These are phyloP conservation scores for Eupeodes corollae DNA, from an alignment of 1,140 invertebrate genomes.

Conservation along the genomic window DNA sequence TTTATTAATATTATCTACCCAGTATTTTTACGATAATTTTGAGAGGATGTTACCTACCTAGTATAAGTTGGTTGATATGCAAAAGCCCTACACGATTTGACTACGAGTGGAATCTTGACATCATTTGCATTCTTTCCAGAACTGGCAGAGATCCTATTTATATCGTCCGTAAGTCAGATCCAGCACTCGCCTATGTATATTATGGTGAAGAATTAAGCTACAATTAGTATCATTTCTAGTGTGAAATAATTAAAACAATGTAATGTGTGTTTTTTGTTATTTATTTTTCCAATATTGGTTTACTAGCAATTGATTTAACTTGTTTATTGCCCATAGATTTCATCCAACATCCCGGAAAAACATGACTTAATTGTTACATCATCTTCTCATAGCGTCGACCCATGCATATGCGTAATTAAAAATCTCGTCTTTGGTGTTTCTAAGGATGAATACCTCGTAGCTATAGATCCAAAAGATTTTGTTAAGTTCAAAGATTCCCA, in stretches of 20 bases:
- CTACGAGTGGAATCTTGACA: too few species aligned
- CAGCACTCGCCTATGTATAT: too few species aligned
- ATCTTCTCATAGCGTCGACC: slow-evolving; percentile 65
- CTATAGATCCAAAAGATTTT: slow-evolving; percentile 25
- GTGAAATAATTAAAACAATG: background rate
- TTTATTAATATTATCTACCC: slow-evolving; percentile 5
- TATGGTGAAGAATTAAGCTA: too few species aligned
- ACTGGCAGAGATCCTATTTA: too few species aligned
- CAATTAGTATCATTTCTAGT: background rate
- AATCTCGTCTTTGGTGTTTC: slow-evolving; percentile 25
- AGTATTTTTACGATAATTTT: too few species aligned
- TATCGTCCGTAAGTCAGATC: too few species aligned
- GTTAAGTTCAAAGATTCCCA: slow-evolving; percentile 10
- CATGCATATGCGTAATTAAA: slow-evolving; percentile 55
- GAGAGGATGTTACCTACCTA: too few species aligned
- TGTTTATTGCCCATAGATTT: slow-evolving; percentile 14
- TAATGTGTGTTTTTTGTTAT: background rate
- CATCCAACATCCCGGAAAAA: slow-evolving; percentile 18
- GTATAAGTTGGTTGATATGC: too few species aligned
- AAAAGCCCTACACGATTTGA: too few species aligned
- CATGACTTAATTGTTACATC: slow-evolving; percentile 67
- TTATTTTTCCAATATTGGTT: too few species aligned
- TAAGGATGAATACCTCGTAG: slow-evolving; percentile 28
- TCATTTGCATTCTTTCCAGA: too few species aligned
- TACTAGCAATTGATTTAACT: background rate